Evolutionary conservation across 2,113 vertebrate species (phyloP).

Genomic region (Sceloporus tristichus): DNA sequence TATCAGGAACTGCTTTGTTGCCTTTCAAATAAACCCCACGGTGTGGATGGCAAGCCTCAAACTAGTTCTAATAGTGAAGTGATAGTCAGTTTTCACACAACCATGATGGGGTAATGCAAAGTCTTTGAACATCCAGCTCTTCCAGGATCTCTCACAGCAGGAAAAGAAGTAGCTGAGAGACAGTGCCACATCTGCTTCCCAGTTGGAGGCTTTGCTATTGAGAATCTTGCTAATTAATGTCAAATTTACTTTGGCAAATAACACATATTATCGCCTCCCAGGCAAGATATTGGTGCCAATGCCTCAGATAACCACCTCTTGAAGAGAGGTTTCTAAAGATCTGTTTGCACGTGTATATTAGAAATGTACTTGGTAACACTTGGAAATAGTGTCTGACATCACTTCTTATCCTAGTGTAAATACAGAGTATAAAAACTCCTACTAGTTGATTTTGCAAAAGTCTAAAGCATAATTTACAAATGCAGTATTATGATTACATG

Average conservation of each 20-base stretch:
- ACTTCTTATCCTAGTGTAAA: neutral
- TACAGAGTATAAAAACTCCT: conserved; percentile 1
- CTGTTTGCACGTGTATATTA: neutral
- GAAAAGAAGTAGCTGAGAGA: conserved; percentile 70
- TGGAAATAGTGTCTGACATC: neutral
- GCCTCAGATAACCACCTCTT: accelerated
- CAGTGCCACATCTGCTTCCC: conserved; percentile 62
- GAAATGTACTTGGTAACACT: neutral
- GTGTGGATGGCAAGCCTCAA: conserved; percentile 19
- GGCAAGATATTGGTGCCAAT: conserved; percentile 57
- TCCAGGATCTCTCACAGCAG: conserved; percentile 25
- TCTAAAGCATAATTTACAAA: neutral
- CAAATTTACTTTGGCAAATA: conserved; percentile 73
- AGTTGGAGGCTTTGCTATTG: conserved; percentile 53
- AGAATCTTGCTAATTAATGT: conserved; percentile 74
- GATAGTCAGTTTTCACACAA: conserved; percentile 57
- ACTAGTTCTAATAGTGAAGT: neutral
- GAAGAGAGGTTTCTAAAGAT: accelerated
- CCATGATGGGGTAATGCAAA: conserved; percentile 22
- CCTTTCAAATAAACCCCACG: conserved; percentile 31
- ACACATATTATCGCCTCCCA: conserved; percentile 60
- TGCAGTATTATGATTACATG: no score
- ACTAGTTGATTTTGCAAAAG: neutral
- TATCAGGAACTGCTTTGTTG: conserved; percentile 22
- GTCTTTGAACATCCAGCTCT: conserved; percentile 26